Evolutionary conservation across 2,888 invertebrate genomes (phyloP).

Genomic region (Lypha dubia): DNA sequence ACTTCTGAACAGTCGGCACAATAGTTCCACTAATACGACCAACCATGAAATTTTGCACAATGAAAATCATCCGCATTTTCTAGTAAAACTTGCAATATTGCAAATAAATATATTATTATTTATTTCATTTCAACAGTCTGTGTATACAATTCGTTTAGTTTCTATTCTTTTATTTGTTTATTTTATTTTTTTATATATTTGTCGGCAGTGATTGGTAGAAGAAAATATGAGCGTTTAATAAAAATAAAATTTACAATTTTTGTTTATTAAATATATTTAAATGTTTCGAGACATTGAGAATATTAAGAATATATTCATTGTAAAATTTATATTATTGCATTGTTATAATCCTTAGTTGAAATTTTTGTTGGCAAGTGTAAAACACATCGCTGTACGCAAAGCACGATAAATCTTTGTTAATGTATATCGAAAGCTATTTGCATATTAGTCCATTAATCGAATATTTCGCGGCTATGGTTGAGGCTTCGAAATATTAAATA

Average conservation of each 20-base stretch:
- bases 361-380: too few relatives aligned
- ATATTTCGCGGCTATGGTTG: too few relatives aligned
- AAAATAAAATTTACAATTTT: background rate
- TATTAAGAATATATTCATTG: background rate
- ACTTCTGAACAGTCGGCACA: background rate
- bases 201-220: slow-evolving; percentile 31
- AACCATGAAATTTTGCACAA: background rate
- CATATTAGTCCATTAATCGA: too few relatives aligned
- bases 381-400: too few relatives aligned
- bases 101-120: slow-evolving; percentile 20
- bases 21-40: background rate
- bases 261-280: too few relatives aligned
- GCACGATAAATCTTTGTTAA: too few relatives aligned
- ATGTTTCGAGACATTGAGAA: background rate
- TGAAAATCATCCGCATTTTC: background rate
- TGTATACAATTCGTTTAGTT: background rate
- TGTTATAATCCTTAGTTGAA: too few relatives aligned
- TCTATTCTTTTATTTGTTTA: slow-evolving; percentile 5
- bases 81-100: background rate
- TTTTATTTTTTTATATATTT: slow-evolving; percentile 16
- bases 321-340: too few relatives aligned
- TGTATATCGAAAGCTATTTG: too few relatives aligned
- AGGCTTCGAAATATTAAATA: too few relatives aligned
- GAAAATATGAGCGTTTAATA: slow-evolving; percentile 21
- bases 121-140: background rate